Percentiles rank a stretch among this genome's conserved stretches.
Conservation (phyloP, 2,797 vertebrate genomes). For the Cephalopachus bancanus region DNA sequence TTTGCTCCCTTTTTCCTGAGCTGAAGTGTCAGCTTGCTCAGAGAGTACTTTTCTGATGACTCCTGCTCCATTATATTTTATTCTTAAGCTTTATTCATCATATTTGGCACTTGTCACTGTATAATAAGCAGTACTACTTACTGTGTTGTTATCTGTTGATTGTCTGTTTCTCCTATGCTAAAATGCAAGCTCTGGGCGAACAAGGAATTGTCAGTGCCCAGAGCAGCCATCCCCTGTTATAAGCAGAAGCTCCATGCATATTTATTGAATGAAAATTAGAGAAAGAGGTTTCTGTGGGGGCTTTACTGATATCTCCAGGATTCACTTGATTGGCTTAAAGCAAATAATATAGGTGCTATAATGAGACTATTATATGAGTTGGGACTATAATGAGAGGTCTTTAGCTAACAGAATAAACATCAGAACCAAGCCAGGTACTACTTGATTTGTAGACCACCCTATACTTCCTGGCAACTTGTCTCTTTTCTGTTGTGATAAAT, state of each 20-base stretch:
- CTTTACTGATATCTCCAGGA: neutral
- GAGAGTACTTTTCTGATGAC: neutral
- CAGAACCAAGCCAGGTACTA: neutral
- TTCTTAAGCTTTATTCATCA: neutral
- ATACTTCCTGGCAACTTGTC: neutral
- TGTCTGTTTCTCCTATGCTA: neutral
- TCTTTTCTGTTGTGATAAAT: neutral
- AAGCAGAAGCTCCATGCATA: neutral
- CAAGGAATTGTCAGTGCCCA: neutral
- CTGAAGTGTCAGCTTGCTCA: neutral
- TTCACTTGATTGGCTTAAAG: neutral
- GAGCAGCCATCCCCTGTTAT: neutral
- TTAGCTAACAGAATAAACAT: slow-evolving; percentile 38
- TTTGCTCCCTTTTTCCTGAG: neutral
- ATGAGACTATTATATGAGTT: too few species aligned
- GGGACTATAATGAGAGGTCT: neutral
- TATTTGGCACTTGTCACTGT: neutral
- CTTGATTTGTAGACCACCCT: neutral
- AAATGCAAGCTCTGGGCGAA: neutral
- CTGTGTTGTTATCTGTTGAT: neutral
- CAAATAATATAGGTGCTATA: neutral
- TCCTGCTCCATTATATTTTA: neutral
- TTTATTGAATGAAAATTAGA: neutral
- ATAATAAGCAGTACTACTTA: neutral
- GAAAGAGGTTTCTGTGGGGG: neutral